These are phyloP conservation scores for Amblyjoppa fuscipennis DNA, from an alignment of 2,888 invertebrate genomes.

Conservation along the genomic window DNA sequence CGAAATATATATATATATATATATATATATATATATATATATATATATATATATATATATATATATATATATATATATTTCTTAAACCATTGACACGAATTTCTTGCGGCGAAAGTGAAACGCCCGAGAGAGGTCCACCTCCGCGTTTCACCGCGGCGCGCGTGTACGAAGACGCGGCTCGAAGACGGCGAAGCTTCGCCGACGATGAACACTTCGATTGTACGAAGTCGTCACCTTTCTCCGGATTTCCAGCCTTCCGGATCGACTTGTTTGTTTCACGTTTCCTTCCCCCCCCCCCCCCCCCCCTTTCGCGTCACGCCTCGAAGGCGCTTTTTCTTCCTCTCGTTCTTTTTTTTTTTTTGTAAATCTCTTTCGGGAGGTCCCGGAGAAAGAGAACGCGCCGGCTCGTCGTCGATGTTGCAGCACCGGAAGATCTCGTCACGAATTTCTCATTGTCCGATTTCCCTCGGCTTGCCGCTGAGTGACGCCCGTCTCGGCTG, in stretches of 20 bases:
- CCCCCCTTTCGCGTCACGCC: conserved; percentile 9
- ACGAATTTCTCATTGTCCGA: conserved; percentile 60
- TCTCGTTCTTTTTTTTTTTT: background rate
- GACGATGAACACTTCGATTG: conserved; percentile 62
- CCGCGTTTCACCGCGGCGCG: background rate
- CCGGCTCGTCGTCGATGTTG: background rate
- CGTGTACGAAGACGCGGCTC: background rate
- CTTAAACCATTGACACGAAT: conserved; percentile 48
- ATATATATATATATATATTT: conserved; percentile 7
- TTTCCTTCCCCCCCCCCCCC: conserved; percentile 38
- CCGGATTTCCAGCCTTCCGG: conserved; percentile 55
- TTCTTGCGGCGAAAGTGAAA: conserved; percentile 60
- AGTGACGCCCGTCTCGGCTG: background rate
- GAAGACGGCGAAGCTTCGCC: conserved; percentile 14
- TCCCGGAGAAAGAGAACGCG: background rate
- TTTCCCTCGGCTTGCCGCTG: conserved; percentile 33
- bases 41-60: background rate
- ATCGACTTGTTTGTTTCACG: conserved; percentile 45
- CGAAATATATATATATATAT: conserved; percentile 1
- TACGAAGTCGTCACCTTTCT: conserved; percentile 64
- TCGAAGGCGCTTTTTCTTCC: background rate
- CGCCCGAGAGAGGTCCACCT: conserved; percentile 32
- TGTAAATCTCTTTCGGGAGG: background rate
- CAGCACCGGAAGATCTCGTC: conserved; percentile 56
- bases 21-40: background rate